Base-by-base conservation (phyloP, 64 coral and sea anemone genomes). In the Dendronephthya gigantea region DNA sequence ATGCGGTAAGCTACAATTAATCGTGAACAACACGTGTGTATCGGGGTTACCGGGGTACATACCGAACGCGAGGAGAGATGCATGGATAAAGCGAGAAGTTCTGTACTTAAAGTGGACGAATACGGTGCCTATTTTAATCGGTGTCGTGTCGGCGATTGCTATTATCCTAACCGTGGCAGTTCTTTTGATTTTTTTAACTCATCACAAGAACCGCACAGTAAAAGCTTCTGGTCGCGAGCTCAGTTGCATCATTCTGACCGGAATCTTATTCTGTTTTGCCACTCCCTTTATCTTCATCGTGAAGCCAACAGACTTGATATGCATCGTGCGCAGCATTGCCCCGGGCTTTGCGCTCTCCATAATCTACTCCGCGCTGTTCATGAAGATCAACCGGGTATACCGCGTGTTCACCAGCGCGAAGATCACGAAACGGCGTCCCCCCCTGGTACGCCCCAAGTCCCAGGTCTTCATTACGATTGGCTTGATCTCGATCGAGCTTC, bases 141-240 rank as follows among this genome's bases (percentile, higher is more conserved):
- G 85, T 65, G 55, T 84, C 29, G 87, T 89, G 0, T 81, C 95
- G 2, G 62, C 81, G 2, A 38, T 98, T 0, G 89, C 92, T 12
- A 84, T 98, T 31, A 55, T 90, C 12, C 84, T 89, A 36, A 93
- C 88, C 12, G 32, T 81, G 19, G 7, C 84, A 1, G 87, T 90
- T 0, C 66, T 81, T 22, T 45, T 82, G 0, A 51, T 91, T 39
- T 98, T 98, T 58, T 7, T 89, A 39, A 72, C 84, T 29, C 83
- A 87, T 40, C 89, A 82, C 0, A 72, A 93, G 9, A 93, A 92
- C 17, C 95, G 92, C n/a, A 41, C 93, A 32, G 87, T 98, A 22
- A 98, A 98, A 83, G 95, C 95, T 33, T 98, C 95, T 14, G 95
- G 95, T 40, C 88, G 95, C 65, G 95, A 98, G 48, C 89, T 98